A percentile compares a stretch with the other conserved stretches of the same genome.
These are phyloP conservation scores for Euclidia mi DNA, from an alignment of 2,888 invertebrate species.

Conservation along the genomic window DNA sequence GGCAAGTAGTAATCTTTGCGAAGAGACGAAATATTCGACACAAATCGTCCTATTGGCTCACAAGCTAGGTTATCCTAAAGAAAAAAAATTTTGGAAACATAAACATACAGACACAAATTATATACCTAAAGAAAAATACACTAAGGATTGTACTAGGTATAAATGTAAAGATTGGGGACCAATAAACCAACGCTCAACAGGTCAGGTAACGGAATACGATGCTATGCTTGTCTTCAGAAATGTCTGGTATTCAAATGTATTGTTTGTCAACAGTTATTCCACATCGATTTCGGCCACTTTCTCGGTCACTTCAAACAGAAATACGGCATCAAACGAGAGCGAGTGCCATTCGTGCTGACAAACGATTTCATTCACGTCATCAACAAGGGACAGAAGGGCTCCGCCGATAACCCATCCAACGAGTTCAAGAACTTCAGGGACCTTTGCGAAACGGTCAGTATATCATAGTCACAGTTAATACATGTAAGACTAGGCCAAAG, in stretches of 20 bases:
- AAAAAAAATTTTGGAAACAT: no score
- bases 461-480: neutral
- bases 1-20: no score
- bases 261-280: conserved; percentile 92
- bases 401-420: conserved; percentile 91
- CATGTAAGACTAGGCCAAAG: no score
- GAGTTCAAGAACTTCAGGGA: conserved; percentile 96
- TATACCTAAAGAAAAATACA: no score
- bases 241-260: neutral
- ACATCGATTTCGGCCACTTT: conserved; percentile 98
- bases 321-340: conserved; percentile 97
- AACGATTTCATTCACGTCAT: conserved; percentile 99
- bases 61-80: no score
- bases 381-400: conserved; percentile 95
- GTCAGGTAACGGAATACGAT: no score
- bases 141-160: no score
- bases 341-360: conserved; percentile 98
- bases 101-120: no score
- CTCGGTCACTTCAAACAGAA: conserved; percentile 98
- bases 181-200: no score
- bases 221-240: neutral
- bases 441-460: conserved; percentile 93
- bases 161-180: no score
- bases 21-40: no score
- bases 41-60: no score